Base-by-base conservation (phyloP, 2,113 vertebrate genomes). In the Lutjanus erythropterus region DNA sequence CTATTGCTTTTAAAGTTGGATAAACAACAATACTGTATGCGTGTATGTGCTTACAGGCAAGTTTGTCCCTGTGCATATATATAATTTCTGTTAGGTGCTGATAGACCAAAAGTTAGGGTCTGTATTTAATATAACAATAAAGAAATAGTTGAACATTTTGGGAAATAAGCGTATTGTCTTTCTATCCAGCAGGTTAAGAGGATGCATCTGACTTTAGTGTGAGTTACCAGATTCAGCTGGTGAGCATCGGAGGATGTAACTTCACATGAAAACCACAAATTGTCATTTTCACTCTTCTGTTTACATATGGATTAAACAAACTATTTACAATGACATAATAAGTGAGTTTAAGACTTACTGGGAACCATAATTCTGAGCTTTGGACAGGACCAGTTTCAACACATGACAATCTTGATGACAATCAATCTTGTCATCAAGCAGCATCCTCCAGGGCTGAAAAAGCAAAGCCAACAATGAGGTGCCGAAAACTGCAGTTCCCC, bases 1-100 rank as follows among this genome's bases (percentile, higher is more conserved):
- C 15, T 39, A n/a, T 55, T 76, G 58, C 18, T 67, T 25, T 21
- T 18, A 52, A 61, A 52, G 27, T 44, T 75, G 70, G n/a, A 75
- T 42, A n/a, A 47, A 49, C 31, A 52, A 44, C 7, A 72, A 61
- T 53, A 42, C 6, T 5, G 15, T 25, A n/a, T 65, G 64, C 39
- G 44, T 39, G 31, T 42, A 0, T 29, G n/a, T 29, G 23, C 6
- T 16, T 78, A 42, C 27, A 37, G 16, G 27, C 6, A 21, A 41
- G 16, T 35, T 27, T 46, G 37, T 18, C 39, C 23, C 37, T 62
- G 27, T 46, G 3, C 10, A 12, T 47, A 23, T 39, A 21, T 25
- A 14, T 42, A 27, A 19, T 31, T 59, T 60, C 18, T 46, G n/a
- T 55, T 7, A 39, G 1, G 39, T 46, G 29, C 21, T 31, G 64